Base-by-base conservation (phyloP, 2,888 invertebrate genomes). In the Drymonia ruficornis region DNA sequence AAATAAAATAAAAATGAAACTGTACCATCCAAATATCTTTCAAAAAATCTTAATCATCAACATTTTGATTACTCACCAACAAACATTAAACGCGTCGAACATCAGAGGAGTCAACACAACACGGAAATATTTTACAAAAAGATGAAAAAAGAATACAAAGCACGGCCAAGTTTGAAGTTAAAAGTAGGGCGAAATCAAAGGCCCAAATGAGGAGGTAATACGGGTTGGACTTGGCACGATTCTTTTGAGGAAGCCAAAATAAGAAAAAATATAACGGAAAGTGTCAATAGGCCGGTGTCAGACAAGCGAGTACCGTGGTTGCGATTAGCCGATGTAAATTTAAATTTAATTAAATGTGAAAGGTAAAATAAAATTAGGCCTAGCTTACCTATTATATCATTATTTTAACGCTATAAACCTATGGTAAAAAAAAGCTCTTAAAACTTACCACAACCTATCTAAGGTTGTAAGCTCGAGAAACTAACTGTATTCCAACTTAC, bases 141-240 rank as follows among this genome's bases (percentile, higher is more conserved):
- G 61, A 66, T 53, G 44, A 61, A 69, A 61, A 52, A 53, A 52
- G 51, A 56, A 55, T n/a, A 54, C 52, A 60, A 61, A 61, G 48
- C 56, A 58, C 50, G 50, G 49, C 48, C 44, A 54, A 67, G 62
- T 66, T 64, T 59, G 11, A 59, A 67, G 62, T 60, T 60, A 58
- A 54, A 55, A 49, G 53, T 48, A 31, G 48, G 38, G 61, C 59
- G 50, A 60, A 63, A 69, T 65, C 67, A 72, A 70, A 74, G 57
- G 52, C 50, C n/a, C 63, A 63, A 74, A 74, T 73, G 65, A 70
- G 65, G 63, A 59, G 67, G 67, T 71, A 71, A 69, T 70, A 59
- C 62, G 56, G 61, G 52, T 52, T 43, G 56, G 55, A 63, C 58
- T 57, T 60, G 31, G 59, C 45, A 49, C 58, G 53, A 57, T 65